Conservation (phyloP, 2,888 invertebrate genomes). For the Plebejus argus region DNA sequence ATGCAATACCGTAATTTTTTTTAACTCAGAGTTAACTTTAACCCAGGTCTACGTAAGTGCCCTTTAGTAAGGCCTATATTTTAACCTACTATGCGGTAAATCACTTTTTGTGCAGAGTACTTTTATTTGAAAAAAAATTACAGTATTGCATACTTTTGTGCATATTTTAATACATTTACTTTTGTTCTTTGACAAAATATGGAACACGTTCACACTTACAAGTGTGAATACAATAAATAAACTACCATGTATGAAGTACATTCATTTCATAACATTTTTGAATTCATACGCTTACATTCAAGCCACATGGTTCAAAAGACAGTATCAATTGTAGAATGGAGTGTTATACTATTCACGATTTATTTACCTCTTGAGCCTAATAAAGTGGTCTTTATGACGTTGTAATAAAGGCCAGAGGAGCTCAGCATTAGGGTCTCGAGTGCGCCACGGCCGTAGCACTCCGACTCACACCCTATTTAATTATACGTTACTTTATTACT, state of each 20-base stretch:
- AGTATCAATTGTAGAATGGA: conserved; percentile 20
- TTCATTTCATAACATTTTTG: conserved; percentile 13
- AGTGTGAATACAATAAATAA: not conserved
- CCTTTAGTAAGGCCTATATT: no score
- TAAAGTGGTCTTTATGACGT: not conserved
- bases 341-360: not conserved
- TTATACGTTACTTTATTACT: not conserved
- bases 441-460: not conserved
- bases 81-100: no score
- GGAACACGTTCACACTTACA: not conserved
- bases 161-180: not conserved
- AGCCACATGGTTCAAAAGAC: conserved; percentile 6
- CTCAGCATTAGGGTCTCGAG: not conserved
- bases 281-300: not conserved
- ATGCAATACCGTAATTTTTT: no score
- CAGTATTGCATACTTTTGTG: not conserved
- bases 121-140: not conserved
- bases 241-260: not conserved
- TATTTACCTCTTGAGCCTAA: not conserved
- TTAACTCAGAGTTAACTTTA: no score
- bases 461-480: not conserved
- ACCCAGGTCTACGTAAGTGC: no score
- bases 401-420: not conserved
- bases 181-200: not conserved
- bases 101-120: no score